Evolutionary conservation across 2,113 vertebrate species (phyloP).

Genomic region (Lates calcarifer): DNA sequence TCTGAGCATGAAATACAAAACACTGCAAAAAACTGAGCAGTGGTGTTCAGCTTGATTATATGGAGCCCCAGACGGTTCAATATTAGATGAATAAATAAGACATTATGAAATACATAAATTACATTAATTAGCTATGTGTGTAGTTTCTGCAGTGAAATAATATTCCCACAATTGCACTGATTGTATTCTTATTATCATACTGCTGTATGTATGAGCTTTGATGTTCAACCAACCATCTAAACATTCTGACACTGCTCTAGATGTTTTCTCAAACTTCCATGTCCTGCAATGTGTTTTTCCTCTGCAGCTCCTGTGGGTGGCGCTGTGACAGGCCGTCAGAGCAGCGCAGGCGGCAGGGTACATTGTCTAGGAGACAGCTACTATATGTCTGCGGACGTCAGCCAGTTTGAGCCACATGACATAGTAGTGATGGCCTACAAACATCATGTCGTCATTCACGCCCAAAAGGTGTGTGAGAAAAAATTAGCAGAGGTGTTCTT

Average conservation of each 20-base stretch:
- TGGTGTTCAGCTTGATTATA: not conserved
- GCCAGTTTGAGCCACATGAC: conserved; percentile 89
- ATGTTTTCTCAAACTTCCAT: not conserved
- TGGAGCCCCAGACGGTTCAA: not conserved
- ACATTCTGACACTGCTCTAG: not conserved
- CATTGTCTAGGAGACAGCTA: conserved; percentile 82
- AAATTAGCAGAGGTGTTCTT: not conserved
- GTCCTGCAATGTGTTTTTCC: not conserved
- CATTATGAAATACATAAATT: not conserved
- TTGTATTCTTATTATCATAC: not conserved
- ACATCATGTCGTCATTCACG: conserved; percentile 85
- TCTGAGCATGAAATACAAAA: conserved; percentile 2
- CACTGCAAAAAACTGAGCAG: not conserved
- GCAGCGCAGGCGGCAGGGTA: conserved; percentile 76
- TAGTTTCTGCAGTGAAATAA: not conserved
- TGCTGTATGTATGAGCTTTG: not conserved
- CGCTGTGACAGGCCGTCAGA: conserved; percentile 62
- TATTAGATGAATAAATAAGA: not conserved
- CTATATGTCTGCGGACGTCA: conserved; percentile 86
- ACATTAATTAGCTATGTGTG: not conserved
- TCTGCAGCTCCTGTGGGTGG: conserved; percentile 66
- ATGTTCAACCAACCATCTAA: not conserved
- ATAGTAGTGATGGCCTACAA: conserved; percentile 89
- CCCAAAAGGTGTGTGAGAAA: conserved; percentile 84
- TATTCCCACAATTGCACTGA: not conserved